Base-by-base conservation (phyloP, 2,888 invertebrate species). In the Ennomos erosarius region DNA sequence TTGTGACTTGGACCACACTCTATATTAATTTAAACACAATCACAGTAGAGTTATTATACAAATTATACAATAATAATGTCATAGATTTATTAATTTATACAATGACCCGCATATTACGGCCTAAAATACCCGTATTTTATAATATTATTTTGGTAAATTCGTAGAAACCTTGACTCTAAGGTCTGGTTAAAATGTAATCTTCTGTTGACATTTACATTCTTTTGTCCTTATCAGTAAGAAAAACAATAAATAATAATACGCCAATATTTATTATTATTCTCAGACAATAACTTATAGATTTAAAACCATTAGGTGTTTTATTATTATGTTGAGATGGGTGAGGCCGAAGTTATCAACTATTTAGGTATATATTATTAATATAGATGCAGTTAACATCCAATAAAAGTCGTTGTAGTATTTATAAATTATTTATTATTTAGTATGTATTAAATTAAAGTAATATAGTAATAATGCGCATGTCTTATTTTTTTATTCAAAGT, bases 71-170 rank as follows among this genome's bases (percentile, higher is more conserved):
- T 52, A 43, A 46, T 51, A 46, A 55, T 44, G 42, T 45, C 42
- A 51, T 43, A 47, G 36, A 55, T 38, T 44, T 64, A 74, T 71
- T 78, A 64, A 79, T 70, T 52, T 65, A 83, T 79, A 53, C 83
- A 64, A 60, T 82, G 84, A 84, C 84, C 83, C 70, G 71, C 69
- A 83, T 81, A 74, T 81, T 82, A 78, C 50, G 3, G 43, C 16
- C 16, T 48, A 42, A 52, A 26, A 38, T 61, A 54, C 46, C 45
- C 51, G 47, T 26, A 6, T 4, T 38, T 51, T 43, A 47, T 38
- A 11, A 35, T 8, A 51, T 26, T 26, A 26, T 37, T 53, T 49
- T 48, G 47, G 16, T 38, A 26, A 16, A 49, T 54, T 55, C 10
- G 10, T 35, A 35, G 33, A 52, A 58, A 49, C 66, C 64, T 68